Evolutionary conservation across 2,797 vertebrate genomes (phyloP), one percentile per base, ranked within the genome.

Genomic region (Dermochelys coriacea): DNA sequence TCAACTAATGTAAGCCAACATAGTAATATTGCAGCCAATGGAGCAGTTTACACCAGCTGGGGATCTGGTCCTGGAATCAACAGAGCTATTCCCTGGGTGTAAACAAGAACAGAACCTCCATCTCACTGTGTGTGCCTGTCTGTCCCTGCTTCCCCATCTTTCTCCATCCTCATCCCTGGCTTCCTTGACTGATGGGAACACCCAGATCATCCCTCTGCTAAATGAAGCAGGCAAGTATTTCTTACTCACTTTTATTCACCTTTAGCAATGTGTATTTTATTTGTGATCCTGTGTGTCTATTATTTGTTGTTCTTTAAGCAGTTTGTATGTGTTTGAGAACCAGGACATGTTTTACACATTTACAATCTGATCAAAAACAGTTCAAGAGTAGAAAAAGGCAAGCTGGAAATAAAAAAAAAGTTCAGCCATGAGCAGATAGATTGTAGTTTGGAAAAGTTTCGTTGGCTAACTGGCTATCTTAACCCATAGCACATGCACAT

Each of bases 331-430:
- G 37, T 57, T 86, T 93, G 12, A 45, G 54, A 86, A 75, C 57
- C 80, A 94, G 95, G 21, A 85, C 96, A 34, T 92, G 50, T 84
- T 86, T 94, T 88, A 85, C 45, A 79, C 23, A 71, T 85, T 93
- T 79, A 25, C 92, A 84, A 91, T 91, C 61, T 52, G 52, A 80
- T 83, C 0, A 94, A 93, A 97, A 94, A 45, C 5, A 91, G 25
- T 87, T 92, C 90, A 61, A 77, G 86, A 82, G 49, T 55, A 94
- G 12, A 91, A 95, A 95, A 87, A 2, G 88, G 79, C 91, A 88
- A 6, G 3, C 80, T 81, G 92, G 50, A 1, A 27, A 19, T 89
- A 37, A 88, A 23, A 5, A 29, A 15, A 51, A 80, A 94, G 82
- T 12, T 41, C 25, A 91, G 16, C 80, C 88, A 92, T 80, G 89